Evolutionary conservation across 2,113 vertebrate species (phyloP), one percentile per base, ranked within the genome.

Genomic region (Sinocyclocheilus anshuiensis): DNA sequence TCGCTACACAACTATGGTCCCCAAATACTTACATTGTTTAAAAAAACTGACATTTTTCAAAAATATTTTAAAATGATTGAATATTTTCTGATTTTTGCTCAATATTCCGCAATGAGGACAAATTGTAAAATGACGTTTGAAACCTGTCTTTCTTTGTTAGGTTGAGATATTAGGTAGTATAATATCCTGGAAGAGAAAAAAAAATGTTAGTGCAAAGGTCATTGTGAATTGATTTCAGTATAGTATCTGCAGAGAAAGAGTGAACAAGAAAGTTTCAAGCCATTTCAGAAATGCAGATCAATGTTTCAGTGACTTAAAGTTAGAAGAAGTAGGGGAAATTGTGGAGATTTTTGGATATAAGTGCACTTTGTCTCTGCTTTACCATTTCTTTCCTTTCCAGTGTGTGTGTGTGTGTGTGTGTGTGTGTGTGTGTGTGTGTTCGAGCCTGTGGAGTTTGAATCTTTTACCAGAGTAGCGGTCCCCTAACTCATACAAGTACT

Each of bases 191-290:
- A 24, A 63, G 10, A 0, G 11, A 1, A 24, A 63, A 63, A 63
- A 63, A 42, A 61, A 42, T 42, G 63, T 71, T 76, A 57, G 48
- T 72, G 61, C 74, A 77, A 71, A 61, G 84, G 69, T 81, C 87
- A 81, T 29, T 81, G 79, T 57, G 53, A 6, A 20, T 20, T 57
- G 18, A 57, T 77, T n/a, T 85, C 16, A 55, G 36, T 57, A 8
- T 71, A 36, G 67, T 71, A 33, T 69, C n/a, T 29, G 26, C 5
- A 6, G 65, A 69, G 26, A 69, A 71, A 36, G 26, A 71, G 26
- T 71, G 12, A 71, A 33, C 29, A 36, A 69, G 15, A 36, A 45
- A 11, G 45, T 45, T 45, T 45, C 45, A 26, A 20, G 39, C 12
- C 20, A 24, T 4, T 2, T 42, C 36, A 75, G 39, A 42, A 39